Evolutionary conservation across 2,797 vertebrate species (phyloP).

Genomic region (Mallotus villosus): DNA sequence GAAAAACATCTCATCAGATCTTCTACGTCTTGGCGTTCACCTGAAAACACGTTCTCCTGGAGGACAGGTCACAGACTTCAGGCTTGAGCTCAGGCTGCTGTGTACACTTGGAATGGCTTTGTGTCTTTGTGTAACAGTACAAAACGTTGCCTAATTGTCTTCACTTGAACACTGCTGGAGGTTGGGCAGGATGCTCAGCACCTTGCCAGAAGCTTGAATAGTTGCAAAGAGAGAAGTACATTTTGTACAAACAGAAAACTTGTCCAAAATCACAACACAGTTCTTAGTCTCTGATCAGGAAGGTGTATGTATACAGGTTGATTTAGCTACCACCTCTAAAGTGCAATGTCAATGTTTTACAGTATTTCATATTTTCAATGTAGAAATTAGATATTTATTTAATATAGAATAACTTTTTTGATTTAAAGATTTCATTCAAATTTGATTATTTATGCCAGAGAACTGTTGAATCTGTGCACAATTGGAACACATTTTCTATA

Average conservation of each 20-base stretch:
- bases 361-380: constrained; percentile 1
- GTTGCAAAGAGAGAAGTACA: background rate
- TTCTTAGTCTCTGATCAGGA: background rate
- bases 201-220: background rate
- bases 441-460: background rate
- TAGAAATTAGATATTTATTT: constrained; percentile 1
- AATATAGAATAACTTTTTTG: background rate
- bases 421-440: background rate
- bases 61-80: too few species aligned
- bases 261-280: background rate
- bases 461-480: background rate
- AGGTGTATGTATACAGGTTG: background rate
- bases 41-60: too few species aligned
- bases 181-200: background rate
- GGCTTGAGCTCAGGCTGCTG: background rate
- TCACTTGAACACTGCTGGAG: background rate
- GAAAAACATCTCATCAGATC: background rate
- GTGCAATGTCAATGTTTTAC: constrained; percentile 5
- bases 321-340: background rate
- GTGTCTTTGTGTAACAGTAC: background rate
- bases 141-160: background rate
- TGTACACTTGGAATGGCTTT: background rate
- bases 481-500: constrained; percentile 2
- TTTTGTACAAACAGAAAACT: background rate
- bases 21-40: too few species aligned